Evolutionary conservation across 2,888 invertebrate genomes (phyloP), one percentile per base, ranked within the genome.

Genomic region (Holacanthella duospinosa): DNA sequence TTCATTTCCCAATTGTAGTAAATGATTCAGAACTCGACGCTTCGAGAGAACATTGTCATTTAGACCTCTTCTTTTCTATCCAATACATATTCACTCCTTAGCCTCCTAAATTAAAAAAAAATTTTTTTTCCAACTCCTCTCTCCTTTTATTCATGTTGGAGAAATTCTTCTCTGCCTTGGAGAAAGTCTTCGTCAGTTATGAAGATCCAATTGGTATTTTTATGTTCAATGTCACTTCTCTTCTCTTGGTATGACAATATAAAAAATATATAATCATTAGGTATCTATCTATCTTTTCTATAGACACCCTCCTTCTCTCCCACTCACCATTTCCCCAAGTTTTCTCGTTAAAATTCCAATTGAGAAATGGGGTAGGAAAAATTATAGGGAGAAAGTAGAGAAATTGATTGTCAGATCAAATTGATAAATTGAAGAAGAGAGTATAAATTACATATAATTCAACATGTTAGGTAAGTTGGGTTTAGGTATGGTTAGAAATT

Each of bases 1-100:
- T 71, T 71, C 68, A 71, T 71, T 71, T 69, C 65, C 68, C 62
- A 57, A 48, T 28, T 48, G 48, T n/a, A n/a, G n/a, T 9, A 48
- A 48, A 48, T 48, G 36, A 16, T 36, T 36, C 36, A 36, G 36
- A 36, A 16, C 9, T n/a, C n/a, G n/a, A n/a, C n/a, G n/a, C n/a
- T n/a, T n/a, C 4, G 48, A 48, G 21, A 48, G 48, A 9, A 48
- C 4, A 21, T 58, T 64, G 60, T 62, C 64, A 63, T 53, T 58
- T 48, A 24, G 19, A 59, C 58, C 48, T n/a, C n/a, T 48, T 48
- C 12, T 21, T 21, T 21, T 48, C 21, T 9, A n/a, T n/a, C n/a
- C n/a, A 48, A 48, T 48, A 21, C 12, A 21, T 48, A 9, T 48
- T 48, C 48, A 48, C 48, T 48, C 48, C 48, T n/a, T 48, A 16